Evolutionary conservation across 2,113 vertebrate genomes (phyloP).

Genomic region (Sylvicapra grimmia): DNA sequence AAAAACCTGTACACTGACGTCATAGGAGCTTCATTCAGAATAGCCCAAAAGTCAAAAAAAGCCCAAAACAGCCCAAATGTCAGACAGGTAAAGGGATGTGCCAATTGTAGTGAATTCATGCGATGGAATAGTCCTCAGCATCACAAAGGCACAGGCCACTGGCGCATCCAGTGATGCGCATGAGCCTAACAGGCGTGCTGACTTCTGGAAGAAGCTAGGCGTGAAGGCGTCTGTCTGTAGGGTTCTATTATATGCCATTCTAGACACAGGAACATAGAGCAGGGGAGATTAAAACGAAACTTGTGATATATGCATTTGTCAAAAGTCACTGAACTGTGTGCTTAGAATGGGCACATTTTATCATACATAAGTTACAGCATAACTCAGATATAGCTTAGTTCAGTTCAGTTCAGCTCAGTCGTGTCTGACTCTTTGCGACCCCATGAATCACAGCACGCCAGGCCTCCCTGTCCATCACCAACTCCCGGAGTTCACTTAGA

Average conservation of each 20-base stretch:
- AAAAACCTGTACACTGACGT: background rate
- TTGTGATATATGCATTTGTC: background rate
- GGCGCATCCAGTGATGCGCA: rapidly evolving
- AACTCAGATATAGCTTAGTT: background rate
- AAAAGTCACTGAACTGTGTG: background rate
- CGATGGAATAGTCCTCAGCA: background rate
- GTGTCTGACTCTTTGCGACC: too few species aligned
- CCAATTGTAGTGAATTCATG: too few species aligned
- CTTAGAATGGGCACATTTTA: background rate
- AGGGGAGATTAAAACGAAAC: background rate
- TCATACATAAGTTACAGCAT: background rate
- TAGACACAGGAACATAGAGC: background rate
- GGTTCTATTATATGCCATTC: background rate
- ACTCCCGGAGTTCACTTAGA: too few species aligned
- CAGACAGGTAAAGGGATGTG: background rate
- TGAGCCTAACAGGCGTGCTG: background rate
- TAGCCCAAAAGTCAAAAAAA: background rate
- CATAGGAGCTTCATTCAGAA: background rate
- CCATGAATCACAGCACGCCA: too few species aligned
- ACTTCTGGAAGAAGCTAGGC: background rate
- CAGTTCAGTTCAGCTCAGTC: too few species aligned
- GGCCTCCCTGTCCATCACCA: too few species aligned
- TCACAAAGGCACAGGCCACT: background rate
- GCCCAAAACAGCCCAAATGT: background rate
- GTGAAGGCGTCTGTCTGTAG: too few species aligned